Base-by-base conservation (phyloP, 2,888 invertebrate species). In the Belgica antarctica region DNA sequence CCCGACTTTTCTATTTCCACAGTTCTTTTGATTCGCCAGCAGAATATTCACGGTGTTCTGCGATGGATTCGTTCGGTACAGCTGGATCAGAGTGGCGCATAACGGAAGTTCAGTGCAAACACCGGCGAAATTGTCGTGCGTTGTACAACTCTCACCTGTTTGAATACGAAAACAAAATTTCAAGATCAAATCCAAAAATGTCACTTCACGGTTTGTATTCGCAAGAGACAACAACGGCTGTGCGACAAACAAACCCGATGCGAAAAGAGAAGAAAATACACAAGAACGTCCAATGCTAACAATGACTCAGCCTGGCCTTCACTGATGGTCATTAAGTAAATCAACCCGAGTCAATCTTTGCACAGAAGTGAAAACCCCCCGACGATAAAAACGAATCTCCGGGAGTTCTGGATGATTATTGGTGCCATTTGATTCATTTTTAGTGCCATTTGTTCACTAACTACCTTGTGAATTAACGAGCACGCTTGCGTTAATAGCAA, bases 71-170 rank as follows among this genome's bases (percentile, higher is more conserved):
- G 75, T 28, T 5, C 63, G 74, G 68, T 77, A 78, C 1, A 77
- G 72, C 71, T 77, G 75, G 15, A 74, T 73, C 36, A 77, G 75
- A 63, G 76, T 75, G 5, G 78, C 78, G 59, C 80, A 80, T 71
- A 74, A 75, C 62, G 71, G 75, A 5, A 80, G 72, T 1, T 73
- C 68, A 52, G 77, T 75, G 72, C 80, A 80, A 17, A 72, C 73
- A 2, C 80, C 80, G 70, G 76, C 75, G 61, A 75, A 75, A 22
- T 77, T 76, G 72, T 78, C 77, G 4, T 80, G 78, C 1, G 78
- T 77, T 10, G 76, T 72, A 72, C 80, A 80, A 66, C 75, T 73
- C 72, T 74, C 75, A 24, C 71, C 71, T 72, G 22, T 22, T 22
- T 10, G 52, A 22, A 52, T 22, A 41, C 52, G 22, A 12, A 22